Conservation (phyloP, 2,797 vertebrate species). For the Melanotaenia boesemani region DNA sequence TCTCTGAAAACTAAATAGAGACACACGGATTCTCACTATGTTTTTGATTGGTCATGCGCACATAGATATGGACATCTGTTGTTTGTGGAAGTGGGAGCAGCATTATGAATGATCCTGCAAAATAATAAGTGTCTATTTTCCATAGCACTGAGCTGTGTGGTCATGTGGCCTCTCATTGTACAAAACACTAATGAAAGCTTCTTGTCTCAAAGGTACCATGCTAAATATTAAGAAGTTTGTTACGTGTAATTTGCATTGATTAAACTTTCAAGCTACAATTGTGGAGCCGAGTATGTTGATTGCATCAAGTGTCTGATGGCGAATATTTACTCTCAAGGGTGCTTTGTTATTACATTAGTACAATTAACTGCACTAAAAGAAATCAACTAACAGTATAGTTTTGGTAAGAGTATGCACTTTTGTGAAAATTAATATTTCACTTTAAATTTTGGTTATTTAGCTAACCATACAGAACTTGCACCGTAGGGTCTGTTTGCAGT, state of each 20-base stretch:
- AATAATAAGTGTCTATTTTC: slow-evolving; percentile 16
- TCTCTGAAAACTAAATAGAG: slow-evolving; percentile 69
- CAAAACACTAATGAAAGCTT: slow-evolving; percentile 25
- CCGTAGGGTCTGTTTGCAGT: neutral
- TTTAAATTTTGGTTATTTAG: slow-evolving; percentile 1
- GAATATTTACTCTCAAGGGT: slow-evolving; percentile 77
- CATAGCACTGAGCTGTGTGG: slow-evolving; percentile 17
- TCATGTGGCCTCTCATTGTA: slow-evolving; percentile 23
- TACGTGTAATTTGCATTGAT: slow-evolving; percentile 82
- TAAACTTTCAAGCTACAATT: slow-evolving; percentile 78
- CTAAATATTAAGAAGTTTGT: slow-evolving; percentile 73
- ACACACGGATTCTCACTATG: slow-evolving; percentile 15
- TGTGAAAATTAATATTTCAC: neutral
- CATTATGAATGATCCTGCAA: slow-evolving; percentile 9
- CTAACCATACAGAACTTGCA: neutral
- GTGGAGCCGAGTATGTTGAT: slow-evolving; percentile 73
- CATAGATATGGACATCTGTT: slow-evolving; percentile 21
- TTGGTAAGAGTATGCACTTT: neutral
- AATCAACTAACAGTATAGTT: slow-evolving; percentile 58
- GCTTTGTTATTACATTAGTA: slow-evolving; percentile 75
- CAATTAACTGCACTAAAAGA: slow-evolving; percentile 71
- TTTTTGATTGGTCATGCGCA: neutral
- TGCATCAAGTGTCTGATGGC: slow-evolving; percentile 71
- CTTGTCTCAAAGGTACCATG: slow-evolving; percentile 43
- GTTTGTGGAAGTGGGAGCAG: slow-evolving; percentile 24